A percentile compares a stretch with the other conserved stretches of the same genome.
phyloP scores from a whole-genome alignment of 2,113 vertebrate species.

The Paratilapia polleni region DNA sequence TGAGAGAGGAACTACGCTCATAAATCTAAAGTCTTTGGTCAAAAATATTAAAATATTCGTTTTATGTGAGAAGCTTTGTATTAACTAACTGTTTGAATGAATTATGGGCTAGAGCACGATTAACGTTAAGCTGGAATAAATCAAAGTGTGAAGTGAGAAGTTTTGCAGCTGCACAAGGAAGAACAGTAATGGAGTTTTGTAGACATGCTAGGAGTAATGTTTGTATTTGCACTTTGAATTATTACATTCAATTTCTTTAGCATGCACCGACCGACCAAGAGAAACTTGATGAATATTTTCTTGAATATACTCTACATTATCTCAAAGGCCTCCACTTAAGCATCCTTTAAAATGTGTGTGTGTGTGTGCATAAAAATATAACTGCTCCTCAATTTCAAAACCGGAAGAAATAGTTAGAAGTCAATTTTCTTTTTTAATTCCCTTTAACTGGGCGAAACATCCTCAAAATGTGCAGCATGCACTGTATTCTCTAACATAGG shows the following conservation, averaged over 20 bases:
- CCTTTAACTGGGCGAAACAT: too few species aligned
- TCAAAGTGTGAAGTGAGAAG: not conserved
- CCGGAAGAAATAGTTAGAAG: too few species aligned
- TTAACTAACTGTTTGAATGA: not conserved
- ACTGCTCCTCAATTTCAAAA: too few species aligned
- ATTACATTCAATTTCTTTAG: too few species aligned
- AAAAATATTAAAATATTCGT: not conserved
- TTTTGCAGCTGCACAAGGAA: too few species aligned
- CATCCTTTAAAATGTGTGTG: not conserved
- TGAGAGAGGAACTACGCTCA: not conserved
- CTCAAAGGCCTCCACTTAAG: not conserved
- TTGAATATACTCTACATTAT: too few species aligned
- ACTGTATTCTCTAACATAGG: too few species aligned
- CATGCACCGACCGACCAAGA: not conserved
- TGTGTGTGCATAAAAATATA: not conserved
- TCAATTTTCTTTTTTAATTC: too few species aligned
- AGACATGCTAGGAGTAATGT: not conserved
- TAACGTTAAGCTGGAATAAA: not conserved
- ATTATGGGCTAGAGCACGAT: not conserved
- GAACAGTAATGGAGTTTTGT: not conserved
- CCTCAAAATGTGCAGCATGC: too few species aligned
- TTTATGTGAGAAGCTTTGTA: not conserved
- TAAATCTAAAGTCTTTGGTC: not conserved
- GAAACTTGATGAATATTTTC: not conserved
- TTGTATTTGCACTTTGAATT: too few species aligned